Conservation (phyloP, 2,113 vertebrate genomes). For the Manacus vitellinus region DNA sequence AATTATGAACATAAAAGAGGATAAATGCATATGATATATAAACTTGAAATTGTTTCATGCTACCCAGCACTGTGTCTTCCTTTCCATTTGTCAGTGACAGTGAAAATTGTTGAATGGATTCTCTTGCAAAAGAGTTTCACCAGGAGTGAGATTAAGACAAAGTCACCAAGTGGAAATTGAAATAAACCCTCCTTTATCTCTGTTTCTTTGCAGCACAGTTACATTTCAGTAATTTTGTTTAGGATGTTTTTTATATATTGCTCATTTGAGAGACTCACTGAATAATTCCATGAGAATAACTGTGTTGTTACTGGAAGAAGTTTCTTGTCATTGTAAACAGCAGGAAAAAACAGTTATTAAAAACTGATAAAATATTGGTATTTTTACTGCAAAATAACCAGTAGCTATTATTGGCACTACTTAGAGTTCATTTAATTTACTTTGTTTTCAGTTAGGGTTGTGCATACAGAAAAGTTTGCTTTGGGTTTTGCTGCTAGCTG, state of each 20-base stretch:
- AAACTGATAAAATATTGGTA: slow-evolving; percentile 15
- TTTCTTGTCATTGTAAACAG: slow-evolving; percentile 8
- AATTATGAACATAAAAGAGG: background rate
- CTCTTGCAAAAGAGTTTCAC: background rate
- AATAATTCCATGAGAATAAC: slow-evolving; percentile 10
- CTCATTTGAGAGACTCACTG: background rate
- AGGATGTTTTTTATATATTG: background rate
- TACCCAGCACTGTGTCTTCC: background rate
- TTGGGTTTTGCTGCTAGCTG: slow-evolving; percentile 26
- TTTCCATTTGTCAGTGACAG: background rate
- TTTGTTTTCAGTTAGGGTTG: slow-evolving; percentile 41
- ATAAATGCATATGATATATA: background rate
- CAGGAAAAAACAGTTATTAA: slow-evolving; percentile 37
- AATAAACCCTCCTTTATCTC: background rate
- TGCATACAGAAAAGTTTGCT: slow-evolving; percentile 14
- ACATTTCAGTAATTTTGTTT: slow-evolving; percentile 35
- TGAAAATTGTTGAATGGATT: background rate
- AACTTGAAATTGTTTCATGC: background rate
- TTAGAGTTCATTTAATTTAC: slow-evolving; percentile 10
- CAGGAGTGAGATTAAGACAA: background rate
- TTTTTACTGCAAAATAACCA: slow-evolving; percentile 37
- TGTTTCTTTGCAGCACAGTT: slow-evolving; percentile 27
- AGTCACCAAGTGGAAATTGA: background rate
- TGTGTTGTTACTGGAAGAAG: slow-evolving; percentile 1
- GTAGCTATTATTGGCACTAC: slow-evolving; percentile 13